Evolutionary conservation across 2,888 invertebrate genomes (phyloP), one percentile per base, ranked within the genome.

Genomic region (Stenichneumon culpator): DNA sequence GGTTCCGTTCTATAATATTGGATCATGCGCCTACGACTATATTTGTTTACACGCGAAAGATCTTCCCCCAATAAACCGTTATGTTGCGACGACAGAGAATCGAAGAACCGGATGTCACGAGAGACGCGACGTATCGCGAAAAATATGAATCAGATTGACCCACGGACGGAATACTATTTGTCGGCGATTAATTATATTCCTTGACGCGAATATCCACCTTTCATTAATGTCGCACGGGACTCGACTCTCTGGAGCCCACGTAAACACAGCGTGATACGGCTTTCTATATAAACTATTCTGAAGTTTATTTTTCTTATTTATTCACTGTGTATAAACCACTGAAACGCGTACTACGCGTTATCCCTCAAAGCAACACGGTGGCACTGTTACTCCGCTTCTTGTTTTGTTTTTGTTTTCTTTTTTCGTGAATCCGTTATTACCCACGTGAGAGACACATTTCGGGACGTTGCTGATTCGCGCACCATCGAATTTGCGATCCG

Each of bases 31-130:
- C 36, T 9, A 22, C 22, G 36, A 22, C 25, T 25, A n/a, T 25
- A 47, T 74, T 74, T 74, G 73, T 74, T 74, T 74, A 74, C 63
- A 47, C 60, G 9, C 28, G 28, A 74, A 28, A 14, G 47, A 32
- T 28, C 19, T n/a, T 32, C 28, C 16, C 14, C 60, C 28, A 60
- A 60, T 28, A 60, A 60, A 28, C 16, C 16, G 25, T 25, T 16
- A 60, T 16, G 14, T 28, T 28, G 22, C 14, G 3, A 9, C n/a
- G 7, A 57, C 11, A 11, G 22, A 25, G 11, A 57, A 22, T 11
- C 54, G 4, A 52, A 60, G 3, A 60, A 60, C 9, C 16, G 14
- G 2, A 16, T 14, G 25, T 25, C 22, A 25, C 60, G 11, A 28
- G 11, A 28, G 14, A 25, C 16, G 9, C 60, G 11, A 60, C 28